Conservation (phyloP, 2,113 vertebrate genomes). For the Sander vitreus region DNA sequence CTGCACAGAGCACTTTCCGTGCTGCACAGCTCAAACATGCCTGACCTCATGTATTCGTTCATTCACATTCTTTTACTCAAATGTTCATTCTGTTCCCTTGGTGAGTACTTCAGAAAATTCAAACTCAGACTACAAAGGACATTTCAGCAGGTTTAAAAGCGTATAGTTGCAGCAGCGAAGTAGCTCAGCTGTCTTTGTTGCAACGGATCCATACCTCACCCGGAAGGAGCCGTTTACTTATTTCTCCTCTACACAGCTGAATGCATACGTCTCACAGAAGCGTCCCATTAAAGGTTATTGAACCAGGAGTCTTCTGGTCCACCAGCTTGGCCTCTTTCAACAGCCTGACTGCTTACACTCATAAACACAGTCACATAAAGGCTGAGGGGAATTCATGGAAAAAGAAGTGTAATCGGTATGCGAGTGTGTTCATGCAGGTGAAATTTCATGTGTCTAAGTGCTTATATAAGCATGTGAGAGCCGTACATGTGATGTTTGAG, state of each 20-base stretch:
- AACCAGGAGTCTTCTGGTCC: constrained; percentile 51
- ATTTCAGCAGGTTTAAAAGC: neutral
- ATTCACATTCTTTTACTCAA: neutral
- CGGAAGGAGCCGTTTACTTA: constrained; percentile 17
- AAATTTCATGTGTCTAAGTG: constrained; percentile 40
- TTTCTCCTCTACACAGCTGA: constrained; percentile 30
- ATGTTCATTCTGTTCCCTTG: constrained; percentile 8
- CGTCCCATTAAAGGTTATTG: constrained; percentile 46
- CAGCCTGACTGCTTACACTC: neutral
- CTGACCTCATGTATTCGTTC: constrained; percentile 45
- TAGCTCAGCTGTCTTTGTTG: neutral
- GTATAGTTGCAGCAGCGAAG: neutral
- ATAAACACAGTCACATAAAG: neutral
- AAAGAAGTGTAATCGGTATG: constrained; percentile 23
- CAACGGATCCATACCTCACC: constrained; percentile 9
- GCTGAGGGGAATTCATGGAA: constrained; percentile 32
- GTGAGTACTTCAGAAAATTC: neutral
- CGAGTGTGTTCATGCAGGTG: constrained; percentile 10
- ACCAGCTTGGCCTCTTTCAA: constrained; percentile 19
- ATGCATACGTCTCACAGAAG: constrained; percentile 26
- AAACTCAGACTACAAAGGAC: neutral
- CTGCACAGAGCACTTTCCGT: constrained; percentile 43
- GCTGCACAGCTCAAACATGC: constrained; percentile 19
- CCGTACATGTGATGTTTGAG: constrained; percentile 35
- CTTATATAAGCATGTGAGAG: constrained; percentile 36